These are phyloP conservation scores for Syncerus caffer DNA, from an alignment of 2,797 vertebrate genomes.

Conservation along the genomic window DNA sequence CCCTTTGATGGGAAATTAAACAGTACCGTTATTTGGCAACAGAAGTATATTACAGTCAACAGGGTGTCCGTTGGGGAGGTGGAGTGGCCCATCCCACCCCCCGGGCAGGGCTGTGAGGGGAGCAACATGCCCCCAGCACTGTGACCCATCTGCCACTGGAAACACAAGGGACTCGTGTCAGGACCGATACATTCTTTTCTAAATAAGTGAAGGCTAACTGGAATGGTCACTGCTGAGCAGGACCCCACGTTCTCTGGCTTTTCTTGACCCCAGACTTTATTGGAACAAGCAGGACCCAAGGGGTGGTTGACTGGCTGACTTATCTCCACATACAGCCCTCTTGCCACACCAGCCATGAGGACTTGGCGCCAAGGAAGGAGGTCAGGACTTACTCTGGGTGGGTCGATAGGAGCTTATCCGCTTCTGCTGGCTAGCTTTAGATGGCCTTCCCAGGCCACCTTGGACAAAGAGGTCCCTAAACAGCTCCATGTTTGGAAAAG, in stretches of 20 bases:
- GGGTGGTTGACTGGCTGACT: background rate
- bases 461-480: background rate
- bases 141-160: background rate
- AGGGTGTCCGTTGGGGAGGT: background rate
- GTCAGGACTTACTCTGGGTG: background rate
- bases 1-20: slow-evolving; percentile 46
- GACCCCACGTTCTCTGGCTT: background rate
- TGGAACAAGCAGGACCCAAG: background rate
- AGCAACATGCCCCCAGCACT: background rate
- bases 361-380: background rate
- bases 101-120: background rate
- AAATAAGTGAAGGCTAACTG: background rate
- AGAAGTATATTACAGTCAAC: slow-evolving; percentile 58
- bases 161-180: background rate
- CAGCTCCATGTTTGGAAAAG: background rate
- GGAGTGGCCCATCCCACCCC: background rate
- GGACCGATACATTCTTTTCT: background rate
- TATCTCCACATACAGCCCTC: background rate
- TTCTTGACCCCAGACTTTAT: background rate
- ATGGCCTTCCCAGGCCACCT: background rate
- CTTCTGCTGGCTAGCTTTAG: background rate
- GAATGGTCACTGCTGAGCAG: background rate
- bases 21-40: slow-evolving; percentile 43
- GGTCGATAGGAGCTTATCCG: background rate
- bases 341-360: too few species aligned